Evolutionary conservation across 2,797 vertebrate species (phyloP).

Genomic region (Varecia variegata): DNA sequence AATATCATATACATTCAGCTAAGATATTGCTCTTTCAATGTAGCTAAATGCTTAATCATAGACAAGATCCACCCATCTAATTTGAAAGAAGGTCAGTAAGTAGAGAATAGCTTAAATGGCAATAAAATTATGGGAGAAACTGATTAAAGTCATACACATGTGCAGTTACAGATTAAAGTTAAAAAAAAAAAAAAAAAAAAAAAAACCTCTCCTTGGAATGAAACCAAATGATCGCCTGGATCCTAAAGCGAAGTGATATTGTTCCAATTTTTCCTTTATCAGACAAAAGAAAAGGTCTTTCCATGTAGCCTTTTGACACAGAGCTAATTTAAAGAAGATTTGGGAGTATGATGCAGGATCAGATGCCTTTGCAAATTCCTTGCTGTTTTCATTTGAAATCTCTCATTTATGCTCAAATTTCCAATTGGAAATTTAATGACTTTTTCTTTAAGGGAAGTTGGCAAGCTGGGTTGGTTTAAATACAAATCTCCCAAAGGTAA

Average conservation of each 20-base stretch:
- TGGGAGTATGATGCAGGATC: conserved; percentile 92
- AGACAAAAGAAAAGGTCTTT: conserved; percentile 76
- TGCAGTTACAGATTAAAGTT: conserved; percentile 64
- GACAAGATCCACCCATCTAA: neutral
- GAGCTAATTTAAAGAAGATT: conserved; percentile 94
- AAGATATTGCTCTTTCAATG: conserved; percentile 1
- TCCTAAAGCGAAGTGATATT: conserved; percentile 78
- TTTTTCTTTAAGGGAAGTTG: conserved; percentile 73
- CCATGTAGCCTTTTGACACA: conserved; percentile 87
- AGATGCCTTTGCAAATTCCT: conserved; percentile 93
- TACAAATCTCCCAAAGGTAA: conserved; percentile 75
- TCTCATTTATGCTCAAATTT: conserved; percentile 90
- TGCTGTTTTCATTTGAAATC: conserved; percentile 91
- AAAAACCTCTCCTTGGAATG: conserved; percentile 70
- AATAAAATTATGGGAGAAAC: conserved; percentile 39
- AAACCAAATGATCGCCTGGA: conserved; percentile 76
- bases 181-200: conserved; percentile 52
- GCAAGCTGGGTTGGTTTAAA: conserved; percentile 68
- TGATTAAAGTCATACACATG: conserved; percentile 64
- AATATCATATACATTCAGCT: neutral
- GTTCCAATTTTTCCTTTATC: conserved; percentile 80
- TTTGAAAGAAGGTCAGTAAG: conserved; percentile 41
- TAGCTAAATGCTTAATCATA: conserved; percentile 28
- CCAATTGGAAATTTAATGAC: conserved; percentile 81
- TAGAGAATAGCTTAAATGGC: conserved; percentile 48